Evolutionary conservation across 2,113 vertebrate species (phyloP), one percentile per base, ranked within the genome.

Genomic region (Circaetus cinerascens): DNA sequence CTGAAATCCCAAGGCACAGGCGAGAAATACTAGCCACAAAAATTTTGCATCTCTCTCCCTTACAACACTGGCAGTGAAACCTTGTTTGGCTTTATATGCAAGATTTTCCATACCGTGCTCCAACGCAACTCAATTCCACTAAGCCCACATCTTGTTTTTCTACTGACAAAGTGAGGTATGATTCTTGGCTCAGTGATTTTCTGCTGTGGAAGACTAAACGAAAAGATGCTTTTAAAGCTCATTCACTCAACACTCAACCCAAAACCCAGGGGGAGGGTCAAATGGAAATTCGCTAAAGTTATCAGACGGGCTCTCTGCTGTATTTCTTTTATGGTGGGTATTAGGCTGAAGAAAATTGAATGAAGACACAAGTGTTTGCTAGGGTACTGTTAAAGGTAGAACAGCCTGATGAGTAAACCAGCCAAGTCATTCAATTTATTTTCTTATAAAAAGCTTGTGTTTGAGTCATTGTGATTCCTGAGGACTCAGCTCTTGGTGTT

Each of bases 141-240:
- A 18, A 97, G 95, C 96, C 94, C 96, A 95, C 95, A 89, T 87
- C 94, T 97, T 97, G 95, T 97, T 97, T 97, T 95, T 8, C 97
- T 91, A 78, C 97, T 95, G 95, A 85, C 97, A 97, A 76, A 91
- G 94, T 94, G 95, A 97, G 94, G 91, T 96, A 90, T 93, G 94
- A 85, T 50, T 94, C 95, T 96, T 97, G 95, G 96, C 95, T 90
- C 11, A 2, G 6, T 0, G 34, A 30, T 68, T 43, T 93, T 56
- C 93, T 81, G 69, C 86, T 19, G 83, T n/a, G 86, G 82, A 95
- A 84, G 92, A 68, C 83, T 69, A 90, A 95, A 97, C 96, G 96
- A 96, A 97, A 97, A 96, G 95, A 93, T 88, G 97, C 93, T 96
- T 97, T 97, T 83, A 93, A 62, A 87, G 84, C 95, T 94, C 95